Conservation (phyloP, 2,113 vertebrate genomes). For the Gnathonemus longibarbis region DNA sequence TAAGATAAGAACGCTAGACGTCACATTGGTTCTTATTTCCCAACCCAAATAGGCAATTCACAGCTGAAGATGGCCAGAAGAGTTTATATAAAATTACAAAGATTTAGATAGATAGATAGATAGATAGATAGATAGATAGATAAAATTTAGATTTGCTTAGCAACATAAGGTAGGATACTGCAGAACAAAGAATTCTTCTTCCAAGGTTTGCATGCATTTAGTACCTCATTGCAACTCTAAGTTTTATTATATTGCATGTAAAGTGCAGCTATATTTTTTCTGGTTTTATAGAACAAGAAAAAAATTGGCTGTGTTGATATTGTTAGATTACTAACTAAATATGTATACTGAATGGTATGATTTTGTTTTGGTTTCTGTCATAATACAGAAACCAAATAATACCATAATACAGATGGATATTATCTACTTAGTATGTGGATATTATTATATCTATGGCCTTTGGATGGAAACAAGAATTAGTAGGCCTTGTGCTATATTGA, state of each 20-base stretch:
- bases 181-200: neutral
- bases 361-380: neutral
- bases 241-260: neutral
- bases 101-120: neutral
- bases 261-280: neutral
- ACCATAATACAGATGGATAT: neutral
- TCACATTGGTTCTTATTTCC: neutral
- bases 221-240: neutral
- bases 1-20: neutral
- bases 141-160: neutral
- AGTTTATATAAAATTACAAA: neutral
- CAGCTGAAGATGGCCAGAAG: neutral
- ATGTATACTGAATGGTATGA: neutral
- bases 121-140: neutral
- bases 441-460: neutral
- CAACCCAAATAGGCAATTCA: neutral
- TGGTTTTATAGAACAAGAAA: neutral
- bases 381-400: neutral
- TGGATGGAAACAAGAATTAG: neutral
- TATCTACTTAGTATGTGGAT: neutral
- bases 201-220: neutral
- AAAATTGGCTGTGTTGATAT: neutral
- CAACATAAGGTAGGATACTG: neutral
- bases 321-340: neutral
- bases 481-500: neutral